Evolutionary conservation across 1,140 invertebrate species (phyloP), one percentile per base, ranked within the genome.

Genomic region (Xylocopa sonorina): DNA sequence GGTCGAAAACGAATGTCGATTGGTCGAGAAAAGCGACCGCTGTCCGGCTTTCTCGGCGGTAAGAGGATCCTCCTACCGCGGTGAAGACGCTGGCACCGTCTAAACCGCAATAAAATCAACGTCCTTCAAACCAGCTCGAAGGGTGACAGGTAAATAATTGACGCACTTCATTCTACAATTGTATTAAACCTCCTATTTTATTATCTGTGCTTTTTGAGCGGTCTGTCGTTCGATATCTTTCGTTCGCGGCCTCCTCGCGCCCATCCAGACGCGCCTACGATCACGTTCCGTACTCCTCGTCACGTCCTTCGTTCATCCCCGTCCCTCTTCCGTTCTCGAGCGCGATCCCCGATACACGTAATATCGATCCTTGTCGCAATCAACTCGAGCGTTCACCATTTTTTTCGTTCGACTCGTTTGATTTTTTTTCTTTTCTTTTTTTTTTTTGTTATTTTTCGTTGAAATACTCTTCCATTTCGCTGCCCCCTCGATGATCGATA

Each of bases 141-240:
- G 66, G 68, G 43, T 72, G 68, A 72, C 46, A 38, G 78, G 67
- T 38, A 57, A 85, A 81, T 81, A 60, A 83, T 71, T 67, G 38
- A 69, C 72, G 50, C 67, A 78, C 38, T 41, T 71, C 58, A 51
- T 48, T 77, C 29, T 51, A 76, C 63, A 67, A 76, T 78, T 81
- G 75, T 84, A 85, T 85, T 86, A 86, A 86, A 86, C 21, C 41
- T 82, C 64, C 75, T 82, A 79, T 83, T 86, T 86, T 86, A 82
- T 86, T 86, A 85, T 82, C 75, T 75, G 46, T 80, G 69, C 38
- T 38, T 78, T 75, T 80, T 85, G 83, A 85, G 78, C 78, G 82
- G 55, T 85, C 66, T 81, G 73, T 77, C 62, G 27, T 78, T 63
- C 38, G 50, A 57, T 71, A n/a, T n/a, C n/a, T n/a, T n/a, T n/a